Conservation (phyloP, 2,888 invertebrate species). For the Cheilosia variabilis region DNA sequence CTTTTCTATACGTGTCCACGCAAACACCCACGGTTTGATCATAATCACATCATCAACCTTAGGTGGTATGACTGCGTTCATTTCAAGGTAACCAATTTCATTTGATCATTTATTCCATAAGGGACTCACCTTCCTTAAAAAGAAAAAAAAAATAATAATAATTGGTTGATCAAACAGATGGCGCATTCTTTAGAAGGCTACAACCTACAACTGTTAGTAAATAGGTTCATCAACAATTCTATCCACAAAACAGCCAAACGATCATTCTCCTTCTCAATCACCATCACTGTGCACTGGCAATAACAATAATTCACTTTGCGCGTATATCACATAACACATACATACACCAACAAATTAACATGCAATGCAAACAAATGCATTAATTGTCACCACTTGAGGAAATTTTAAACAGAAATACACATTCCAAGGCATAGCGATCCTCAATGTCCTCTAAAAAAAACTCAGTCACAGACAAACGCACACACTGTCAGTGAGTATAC, state of each 20-base stretch:
- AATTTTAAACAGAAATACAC: slow-evolving; percentile 36
- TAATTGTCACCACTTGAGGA: slow-evolving; percentile 47
- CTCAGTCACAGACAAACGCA: slow-evolving; percentile 14
- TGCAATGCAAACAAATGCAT: slow-evolving; percentile 37
- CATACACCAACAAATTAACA: slow-evolving; percentile 2
- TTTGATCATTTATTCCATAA: slow-evolving; percentile 11
- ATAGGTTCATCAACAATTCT: slow-evolving; percentile 22
- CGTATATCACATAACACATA: slow-evolving; percentile 17
- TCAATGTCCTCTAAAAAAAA: slow-evolving; percentile 1
- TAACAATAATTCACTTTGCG: slow-evolving; percentile 39
- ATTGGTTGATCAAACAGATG: slow-evolving; percentile 20
- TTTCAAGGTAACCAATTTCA: slow-evolving; percentile 1
- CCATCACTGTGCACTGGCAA: slow-evolving; percentile 27
- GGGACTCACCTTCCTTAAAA: slow-evolving; percentile 5
- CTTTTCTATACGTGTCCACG: neutral
- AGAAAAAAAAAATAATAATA: slow-evolving; percentile 19
- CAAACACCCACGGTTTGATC: neutral
- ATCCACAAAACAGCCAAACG: slow-evolving; percentile 11
- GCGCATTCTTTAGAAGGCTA: slow-evolving; percentile 39
- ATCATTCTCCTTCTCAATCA: slow-evolving; percentile 41
- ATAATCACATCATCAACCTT: slow-evolving; percentile 5
- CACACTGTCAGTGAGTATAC: slow-evolving; percentile 13
- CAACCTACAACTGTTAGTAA: slow-evolving; percentile 14
- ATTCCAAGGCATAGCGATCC: slow-evolving; percentile 36
- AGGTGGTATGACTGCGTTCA: neutral